Evolutionary conservation across 2,113 vertebrate species (phyloP), one percentile per base, ranked within the genome.

Genomic region (Mirounga angustirostris): DNA sequence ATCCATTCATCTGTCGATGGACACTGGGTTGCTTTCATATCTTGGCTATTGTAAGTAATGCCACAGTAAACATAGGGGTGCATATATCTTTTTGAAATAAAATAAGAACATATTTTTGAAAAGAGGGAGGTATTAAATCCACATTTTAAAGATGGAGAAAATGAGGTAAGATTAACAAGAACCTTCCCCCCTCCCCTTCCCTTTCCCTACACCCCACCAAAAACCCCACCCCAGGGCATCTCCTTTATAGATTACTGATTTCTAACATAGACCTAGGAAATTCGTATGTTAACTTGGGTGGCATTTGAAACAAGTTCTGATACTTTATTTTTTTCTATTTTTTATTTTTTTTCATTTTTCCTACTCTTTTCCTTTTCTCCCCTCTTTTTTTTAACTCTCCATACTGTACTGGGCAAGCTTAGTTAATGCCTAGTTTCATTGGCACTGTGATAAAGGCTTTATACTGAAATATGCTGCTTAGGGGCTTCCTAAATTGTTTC

Each of bases 61-160:
- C 73, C 43, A 46, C 43, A 76, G 7, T 46, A 76, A 76, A 76
- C 43, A 50, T 50, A 78, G 74, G 43, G 74, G 26, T 50, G 26
- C 74, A 50, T 28, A 50, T 78, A 78, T 30, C 26, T 30, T 50
- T 78, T 78, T 78, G 43, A 46, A 50, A 28, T 46, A 76, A 46
- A 46, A 28, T 24, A 76, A 46, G 43, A 76, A 52, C 36, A 67
- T 81, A 46, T 73, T 61, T 90, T 61, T 84, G 36, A 28, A 69
- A 76, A 71, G 54, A 67, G 3, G 82, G 36, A 95, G 21, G 71
- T 89, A 73, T 52, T 95, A 81, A 63, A 50, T 74, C 40, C 30
- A 22, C 73, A 50, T 96, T 97, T 84, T 93, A 95, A 59, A 96
- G 14, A n/a, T 54, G 4, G 15, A 82, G 15, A 58, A 90, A 91